phyloP scores from a whole-genome alignment of 53 echinoderm and acorn worm genomes.

The Apostichopus leukothele region DNA sequence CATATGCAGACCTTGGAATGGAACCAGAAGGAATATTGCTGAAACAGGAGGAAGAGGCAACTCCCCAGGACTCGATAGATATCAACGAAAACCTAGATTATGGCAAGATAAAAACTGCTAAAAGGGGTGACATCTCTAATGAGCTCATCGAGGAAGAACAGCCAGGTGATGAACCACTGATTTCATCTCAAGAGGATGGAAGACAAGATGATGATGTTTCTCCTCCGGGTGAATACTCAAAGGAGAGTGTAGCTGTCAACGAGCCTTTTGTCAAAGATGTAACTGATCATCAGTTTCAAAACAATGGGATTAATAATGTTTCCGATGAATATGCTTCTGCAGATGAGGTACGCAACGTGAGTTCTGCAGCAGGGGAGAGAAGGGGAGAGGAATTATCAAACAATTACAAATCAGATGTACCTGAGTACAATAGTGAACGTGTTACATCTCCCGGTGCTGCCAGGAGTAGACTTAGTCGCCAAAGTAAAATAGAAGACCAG shows the following conservation, averaged over 20 bases:
- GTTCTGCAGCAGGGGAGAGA: not conserved
- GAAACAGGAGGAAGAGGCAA: slow-evolving; percentile 36
- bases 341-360: not conserved
- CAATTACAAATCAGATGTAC: not conserved
- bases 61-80: slow-evolving; percentile 37
- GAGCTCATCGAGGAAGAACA: not conserved
- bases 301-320: not conserved
- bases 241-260: not conserved
- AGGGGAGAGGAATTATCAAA: not conserved
- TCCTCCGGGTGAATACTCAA: not conserved
- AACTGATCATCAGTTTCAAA: not conserved
- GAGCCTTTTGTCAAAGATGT: not conserved
- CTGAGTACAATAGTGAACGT: not conserved
- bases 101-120: slow-evolving; percentile 2
- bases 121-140: not conserved
- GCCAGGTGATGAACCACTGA: not conserved
- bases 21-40: slow-evolving; percentile 79
- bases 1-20: slow-evolving; percentile 87
- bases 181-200: not conserved
- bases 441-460: not conserved
- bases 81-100: slow-evolving; percentile 56
- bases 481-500: slow-evolving; percentile 15
- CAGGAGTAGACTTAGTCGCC: slow-evolving; percentile 1
- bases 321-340: slow-evolving; percentile 8
- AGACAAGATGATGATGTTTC: not conserved